A percentile compares a stretch with the other conserved stretches of the same genome.
phyloP scores from a whole-genome alignment of 2,113 vertebrate species.

The Syrrhaptes paradoxus region DNA sequence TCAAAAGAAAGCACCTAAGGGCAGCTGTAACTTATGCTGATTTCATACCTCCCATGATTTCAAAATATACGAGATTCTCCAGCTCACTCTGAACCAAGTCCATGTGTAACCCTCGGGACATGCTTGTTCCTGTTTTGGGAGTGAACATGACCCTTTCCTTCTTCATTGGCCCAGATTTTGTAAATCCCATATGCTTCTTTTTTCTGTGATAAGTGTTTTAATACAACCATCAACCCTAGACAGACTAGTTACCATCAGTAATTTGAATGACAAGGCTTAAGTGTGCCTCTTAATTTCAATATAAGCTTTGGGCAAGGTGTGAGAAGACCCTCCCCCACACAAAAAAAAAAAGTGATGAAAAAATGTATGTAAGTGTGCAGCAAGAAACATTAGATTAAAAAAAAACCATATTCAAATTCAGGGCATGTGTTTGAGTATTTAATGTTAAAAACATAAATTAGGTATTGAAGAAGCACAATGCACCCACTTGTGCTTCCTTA shows the following conservation, averaged over 20 bases:
- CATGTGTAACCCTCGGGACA: neutral
- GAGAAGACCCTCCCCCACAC: neutral
- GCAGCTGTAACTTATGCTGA: slow-evolving; percentile 57
- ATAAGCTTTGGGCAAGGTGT: neutral
- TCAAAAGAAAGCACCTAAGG: slow-evolving; percentile 55
- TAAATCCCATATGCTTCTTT: neutral
- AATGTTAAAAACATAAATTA: slow-evolving; percentile 39
- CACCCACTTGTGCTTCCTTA: slow-evolving; percentile 20
- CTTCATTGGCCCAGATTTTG: neutral
- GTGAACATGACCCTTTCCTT: neutral
- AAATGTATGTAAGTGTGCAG: neutral
- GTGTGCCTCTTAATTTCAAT: neutral
- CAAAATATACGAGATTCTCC: slow-evolving; percentile 23
- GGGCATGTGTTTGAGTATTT: slow-evolving; percentile 6
- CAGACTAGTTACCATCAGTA: neutral
- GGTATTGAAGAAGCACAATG: slow-evolving; percentile 17
- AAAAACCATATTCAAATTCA: neutral
- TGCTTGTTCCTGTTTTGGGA: neutral
- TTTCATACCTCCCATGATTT: slow-evolving; percentile 23
- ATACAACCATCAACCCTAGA: neutral
- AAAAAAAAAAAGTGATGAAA: neutral
- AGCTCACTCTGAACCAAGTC: neutral
- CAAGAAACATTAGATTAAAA: neutral
- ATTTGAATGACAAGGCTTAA: neutral
- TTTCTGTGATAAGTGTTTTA: neutral